Evolutionary conservation across 2,113 vertebrate species (phyloP).

Genomic region (Nesogale talazaci): DNA sequence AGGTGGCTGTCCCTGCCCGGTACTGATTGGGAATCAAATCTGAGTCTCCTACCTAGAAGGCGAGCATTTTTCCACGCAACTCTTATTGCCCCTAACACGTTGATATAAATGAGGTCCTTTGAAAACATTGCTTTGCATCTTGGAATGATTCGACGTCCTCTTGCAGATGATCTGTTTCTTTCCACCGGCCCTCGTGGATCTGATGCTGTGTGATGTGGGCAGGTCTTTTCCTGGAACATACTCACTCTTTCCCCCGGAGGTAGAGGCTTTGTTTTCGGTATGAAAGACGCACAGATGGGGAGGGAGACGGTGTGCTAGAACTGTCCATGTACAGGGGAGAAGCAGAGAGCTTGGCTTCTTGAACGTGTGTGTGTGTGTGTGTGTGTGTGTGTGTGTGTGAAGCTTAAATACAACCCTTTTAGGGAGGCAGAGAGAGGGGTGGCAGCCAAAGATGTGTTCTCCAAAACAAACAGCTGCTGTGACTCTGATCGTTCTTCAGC

Average conservation of each 20-base stretch:
- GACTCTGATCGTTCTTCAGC: no score
- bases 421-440: neutral
- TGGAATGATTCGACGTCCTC: neutral
- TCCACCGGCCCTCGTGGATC: neutral
- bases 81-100: neutral
- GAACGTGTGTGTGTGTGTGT: neutral
- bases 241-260: neutral
- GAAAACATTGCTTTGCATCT: constrained; percentile 27
- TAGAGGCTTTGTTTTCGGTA: neutral
- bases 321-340: neutral
- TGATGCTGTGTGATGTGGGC: neutral
- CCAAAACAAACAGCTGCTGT: neutral
- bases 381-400: neutral
- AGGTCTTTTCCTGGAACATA: neutral
- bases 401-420: neutral
- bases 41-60: neutral
- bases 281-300: neutral
- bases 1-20: neutral
- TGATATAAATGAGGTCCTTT: neutral
- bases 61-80: neutral
- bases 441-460: neutral
- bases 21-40: neutral
- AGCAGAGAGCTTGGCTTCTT: neutral
- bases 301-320: neutral
- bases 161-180: neutral